Evolutionary conservation across 2,113 vertebrate species (phyloP).

Genomic region (Electrona antarctica): DNA sequence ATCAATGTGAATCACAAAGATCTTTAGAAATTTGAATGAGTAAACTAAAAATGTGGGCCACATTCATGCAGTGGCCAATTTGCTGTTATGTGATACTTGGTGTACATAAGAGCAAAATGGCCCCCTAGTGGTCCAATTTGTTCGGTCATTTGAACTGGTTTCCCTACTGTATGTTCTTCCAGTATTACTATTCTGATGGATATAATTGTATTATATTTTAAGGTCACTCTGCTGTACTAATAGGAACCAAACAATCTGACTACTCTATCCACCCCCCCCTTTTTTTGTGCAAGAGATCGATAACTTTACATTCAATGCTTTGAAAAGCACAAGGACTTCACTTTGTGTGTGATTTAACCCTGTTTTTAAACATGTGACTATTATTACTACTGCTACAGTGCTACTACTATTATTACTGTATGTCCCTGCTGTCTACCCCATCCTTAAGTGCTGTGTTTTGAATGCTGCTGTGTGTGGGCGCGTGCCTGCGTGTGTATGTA

Average conservation of each 20-base stretch:
- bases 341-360: slow-evolving; percentile 43
- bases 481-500: slow-evolving; percentile 12
- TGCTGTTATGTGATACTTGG: neutral
- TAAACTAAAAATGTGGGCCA: slow-evolving; percentile 30
- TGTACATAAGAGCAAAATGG: neutral
- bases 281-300: slow-evolving; percentile 29
- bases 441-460: slow-evolving; percentile 60
- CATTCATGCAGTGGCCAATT: slow-evolving; percentile 7
- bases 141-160: neutral
- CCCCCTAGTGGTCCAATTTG: neutral
- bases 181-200: slow-evolving; percentile 52
- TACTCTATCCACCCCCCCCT: slow-evolving; percentile 24
- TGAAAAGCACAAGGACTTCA: slow-evolving; percentile 29
- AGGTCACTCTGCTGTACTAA: slow-evolving; percentile 22
- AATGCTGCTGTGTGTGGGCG: slow-evolving; percentile 56
- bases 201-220: slow-evolving; percentile 24
- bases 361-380: slow-evolving; percentile 57
- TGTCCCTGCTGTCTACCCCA: slow-evolving; percentile 44
- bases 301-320: slow-evolving; percentile 23
- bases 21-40: neutral
- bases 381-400: slow-evolving; percentile 43
- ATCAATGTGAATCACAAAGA: slow-evolving; percentile 60
- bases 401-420: slow-evolving; percentile 47
- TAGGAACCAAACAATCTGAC: slow-evolving; percentile 45
- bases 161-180: slow-evolving; percentile 17